phyloP scores from a whole-genome alignment of 2,113 vertebrate genomes.

The Rousettus leschenaultii region DNA sequence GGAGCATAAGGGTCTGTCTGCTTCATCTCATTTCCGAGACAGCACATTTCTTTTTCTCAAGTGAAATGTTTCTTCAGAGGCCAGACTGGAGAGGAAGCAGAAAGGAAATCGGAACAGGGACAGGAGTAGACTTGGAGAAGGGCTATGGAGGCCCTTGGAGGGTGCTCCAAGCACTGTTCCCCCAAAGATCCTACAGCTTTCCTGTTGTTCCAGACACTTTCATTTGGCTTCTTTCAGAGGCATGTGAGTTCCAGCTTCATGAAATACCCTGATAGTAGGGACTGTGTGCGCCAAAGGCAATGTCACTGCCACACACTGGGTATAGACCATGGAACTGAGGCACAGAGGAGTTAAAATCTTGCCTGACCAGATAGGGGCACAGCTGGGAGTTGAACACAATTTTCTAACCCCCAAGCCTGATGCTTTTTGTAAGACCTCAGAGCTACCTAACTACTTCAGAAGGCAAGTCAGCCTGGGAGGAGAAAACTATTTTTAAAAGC shows the following conservation, averaged over 20 bases:
- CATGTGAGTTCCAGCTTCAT: neutral
- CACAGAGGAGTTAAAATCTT: neutral
- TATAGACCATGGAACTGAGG: neutral
- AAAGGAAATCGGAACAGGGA: neutral
- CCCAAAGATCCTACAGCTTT: neutral
- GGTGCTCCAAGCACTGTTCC: neutral
- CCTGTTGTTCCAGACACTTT: neutral
- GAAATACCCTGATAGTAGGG: no score
- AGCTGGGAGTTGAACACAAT: neutral
- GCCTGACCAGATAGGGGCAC: neutral
- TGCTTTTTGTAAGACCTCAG: neutral
- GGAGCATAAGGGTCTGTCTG: neutral
- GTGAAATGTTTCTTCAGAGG: neutral
- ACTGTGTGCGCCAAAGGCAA: neutral
- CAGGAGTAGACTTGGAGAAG: neutral
- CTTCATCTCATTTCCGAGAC: neutral
- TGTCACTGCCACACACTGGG: neutral
- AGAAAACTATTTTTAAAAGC: neutral
- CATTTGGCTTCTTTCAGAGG: neutral
- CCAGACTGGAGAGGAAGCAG: neutral
- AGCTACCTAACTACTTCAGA: neutral
- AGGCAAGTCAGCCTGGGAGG: neutral
- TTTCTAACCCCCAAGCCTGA: neutral
- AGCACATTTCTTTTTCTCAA: neutral
- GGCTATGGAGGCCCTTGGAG: accelerated